Percentiles rank a stretch among this genome's conserved stretches.
Evolutionary conservation across 2,797 vertebrate genomes (phyloP).

Genomic region (Squalus acanthias): DNA sequence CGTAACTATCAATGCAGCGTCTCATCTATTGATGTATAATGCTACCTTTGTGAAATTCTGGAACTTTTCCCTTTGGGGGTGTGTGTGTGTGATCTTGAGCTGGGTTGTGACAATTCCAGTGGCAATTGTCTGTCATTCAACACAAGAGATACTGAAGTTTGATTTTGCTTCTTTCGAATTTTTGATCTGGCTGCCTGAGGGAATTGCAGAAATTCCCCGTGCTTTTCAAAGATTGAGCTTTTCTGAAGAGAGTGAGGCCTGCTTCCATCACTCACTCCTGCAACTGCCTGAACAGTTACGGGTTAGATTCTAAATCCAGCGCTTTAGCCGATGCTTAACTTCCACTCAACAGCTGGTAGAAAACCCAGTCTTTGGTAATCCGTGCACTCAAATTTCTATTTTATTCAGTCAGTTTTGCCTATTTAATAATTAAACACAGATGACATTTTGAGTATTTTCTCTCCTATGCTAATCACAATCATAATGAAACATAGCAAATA

Average conservation of each 20-base stretch:
- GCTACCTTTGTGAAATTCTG: not conserved
- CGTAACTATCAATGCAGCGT: not conserved
- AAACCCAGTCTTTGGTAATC: not conserved
- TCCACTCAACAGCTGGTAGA: not conserved
- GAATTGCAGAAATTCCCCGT: not conserved
- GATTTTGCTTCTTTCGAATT: not conserved
- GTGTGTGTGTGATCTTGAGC: not conserved
- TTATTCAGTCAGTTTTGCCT: not conserved
- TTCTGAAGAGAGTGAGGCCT: not conserved
- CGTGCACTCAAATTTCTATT: not conserved
- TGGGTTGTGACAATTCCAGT: not conserved
- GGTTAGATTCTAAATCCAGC: not conserved
- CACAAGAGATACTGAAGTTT: not conserved
- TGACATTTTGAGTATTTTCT: not conserved
- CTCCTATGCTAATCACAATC: not conserved
- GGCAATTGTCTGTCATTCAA: not conserved
- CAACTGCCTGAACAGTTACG: not conserved
- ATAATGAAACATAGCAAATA: not conserved
- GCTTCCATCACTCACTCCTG: not conserved
- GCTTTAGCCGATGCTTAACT: not conserved
- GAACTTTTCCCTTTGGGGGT: not conserved
- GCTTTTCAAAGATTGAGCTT: not conserved
- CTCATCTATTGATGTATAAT: not conserved
- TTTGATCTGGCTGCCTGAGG: not conserved
- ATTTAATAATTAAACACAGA: not conserved